A percentile compares a stretch with the other conserved stretches of the same genome.
These are phyloP conservation scores for Mellivora capensis DNA, from an alignment of 2,113 vertebrate species.

Conservation along the genomic window DNA sequence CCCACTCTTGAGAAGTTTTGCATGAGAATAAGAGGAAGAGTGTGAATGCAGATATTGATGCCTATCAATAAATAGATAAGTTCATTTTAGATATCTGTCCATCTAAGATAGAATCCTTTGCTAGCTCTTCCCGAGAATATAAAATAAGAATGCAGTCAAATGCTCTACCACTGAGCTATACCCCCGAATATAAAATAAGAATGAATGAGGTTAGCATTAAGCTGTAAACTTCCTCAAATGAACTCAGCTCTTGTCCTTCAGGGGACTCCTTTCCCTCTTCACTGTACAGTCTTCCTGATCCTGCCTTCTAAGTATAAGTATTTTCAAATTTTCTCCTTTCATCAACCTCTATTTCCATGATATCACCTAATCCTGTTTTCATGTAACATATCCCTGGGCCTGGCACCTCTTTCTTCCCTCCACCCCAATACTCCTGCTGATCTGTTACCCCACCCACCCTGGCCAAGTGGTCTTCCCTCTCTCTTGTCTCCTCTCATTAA, in stretches of 20 bases:
- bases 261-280: not conserved
- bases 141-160: not conserved
- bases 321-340: not conserved
- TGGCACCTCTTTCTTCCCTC: not conserved
- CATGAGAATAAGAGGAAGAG: not conserved
- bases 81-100: not conserved
- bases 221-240: not conserved
- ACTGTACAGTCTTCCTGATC: not conserved
- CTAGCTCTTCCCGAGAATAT: not conserved
- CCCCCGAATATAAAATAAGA: not conserved
- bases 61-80: not conserved
- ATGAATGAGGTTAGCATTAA: not conserved
- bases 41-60: not conserved
- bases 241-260: not conserved
- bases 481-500: not conserved
- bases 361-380: not conserved
- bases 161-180: no score
- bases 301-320: not conserved
- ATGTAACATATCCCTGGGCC: not conserved
- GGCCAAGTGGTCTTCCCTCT: not conserved
- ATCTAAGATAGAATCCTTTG: not conserved
- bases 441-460: no score
- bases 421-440: not conserved
- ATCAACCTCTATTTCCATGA: not conserved
- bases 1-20: not conserved